Evolutionary conservation across 2,888 invertebrate species (phyloP).

Genomic region (Meteorus cinctellus): DNA sequence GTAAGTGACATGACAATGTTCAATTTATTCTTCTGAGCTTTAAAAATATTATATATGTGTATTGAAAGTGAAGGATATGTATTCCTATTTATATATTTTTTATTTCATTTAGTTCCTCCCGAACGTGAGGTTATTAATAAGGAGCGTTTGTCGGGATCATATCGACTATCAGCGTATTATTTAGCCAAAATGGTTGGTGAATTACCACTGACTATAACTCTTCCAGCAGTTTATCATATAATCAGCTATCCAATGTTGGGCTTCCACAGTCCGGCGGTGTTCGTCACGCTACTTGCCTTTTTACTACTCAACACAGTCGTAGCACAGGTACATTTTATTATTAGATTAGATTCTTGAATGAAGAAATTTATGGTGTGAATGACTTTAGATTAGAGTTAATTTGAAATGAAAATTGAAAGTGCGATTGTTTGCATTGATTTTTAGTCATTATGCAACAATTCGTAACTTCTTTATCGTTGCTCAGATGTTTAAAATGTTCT

Average conservation of each 20-base stretch:
- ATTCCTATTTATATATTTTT: background rate
- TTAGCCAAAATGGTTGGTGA: constrained; percentile 88
- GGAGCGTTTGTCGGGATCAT: constrained; percentile 85
- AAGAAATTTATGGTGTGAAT: too few relatives aligned
- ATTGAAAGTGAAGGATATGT: background rate
- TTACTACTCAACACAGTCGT: constrained; percentile 83
- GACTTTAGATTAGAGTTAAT: too few relatives aligned
- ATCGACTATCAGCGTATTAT: constrained; percentile 86
- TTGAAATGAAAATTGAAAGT: too few relatives aligned
- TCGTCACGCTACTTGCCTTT: constrained; percentile 81
- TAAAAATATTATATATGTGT: background rate
- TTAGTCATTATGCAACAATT: too few relatives aligned
- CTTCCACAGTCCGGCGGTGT: constrained; percentile 79
- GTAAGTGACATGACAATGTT: constrained; percentile 76
- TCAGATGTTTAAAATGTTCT: too few relatives aligned
- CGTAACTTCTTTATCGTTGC: too few relatives aligned
- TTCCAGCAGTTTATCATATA: constrained; percentile 84
- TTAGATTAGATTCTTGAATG: constrained; percentile 4
- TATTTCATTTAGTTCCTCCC: constrained; percentile 79
- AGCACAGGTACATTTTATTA: constrained; percentile 76
- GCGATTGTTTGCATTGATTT: too few relatives aligned
- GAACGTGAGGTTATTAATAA: constrained; percentile 87
- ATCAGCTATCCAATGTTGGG: constrained; percentile 87
- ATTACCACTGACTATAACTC: constrained; percentile 82
- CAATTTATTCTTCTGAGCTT: background rate